Base-by-base conservation (phyloP, 1,140 invertebrate genomes). In the Cherax destructor region DNA sequence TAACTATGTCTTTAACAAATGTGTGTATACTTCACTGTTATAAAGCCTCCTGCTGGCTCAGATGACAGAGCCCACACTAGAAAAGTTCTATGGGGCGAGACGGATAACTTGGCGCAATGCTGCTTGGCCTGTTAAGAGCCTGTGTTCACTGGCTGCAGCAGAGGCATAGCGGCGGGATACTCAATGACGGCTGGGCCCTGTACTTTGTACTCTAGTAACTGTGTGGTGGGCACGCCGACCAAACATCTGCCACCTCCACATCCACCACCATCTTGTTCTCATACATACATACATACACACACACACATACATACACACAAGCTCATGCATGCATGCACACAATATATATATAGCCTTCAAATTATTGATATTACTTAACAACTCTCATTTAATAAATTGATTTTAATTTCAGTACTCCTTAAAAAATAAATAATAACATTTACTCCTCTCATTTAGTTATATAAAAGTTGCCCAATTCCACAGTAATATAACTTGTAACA, bases 171-270 rank as follows among this genome's bases (percentile, higher is more conserved):
- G 86, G 77, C 86, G 86, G 86, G 86, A 88, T 41, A 65, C 86
- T 80, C 86, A 80, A 79, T 88, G 86, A 79, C 56, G 78, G 78
- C 86, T 91, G 83, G 89, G 83, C 83, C 77, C 83, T 84, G 89
- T 85, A 85, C 89, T 91, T 91, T 91, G 89, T 91, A 91, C 89
- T 61, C 80, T 65, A 65, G 30, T 83, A 83, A 50, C n/a, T 85
- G n/a, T 49, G 41, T 69, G 59, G 83, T 85, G 59, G 61, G 18
- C 47, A 21, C 24, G 59, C 47, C 21, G 21, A 72, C 61, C 72
- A 61, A 69, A 69, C 21, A 41, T 47, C 61, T 49, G 47, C 24
- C n/a, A 85, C 21, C 61, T 50, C 41, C 18, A 85, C 56, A 69
- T 30, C 65, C 59, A 69, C 47, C 61, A 85, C 47, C 83, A 85